These are phyloP conservation scores for Grammomys dolichurus DNA, from an alignment of 2,113 vertebrate genomes.

Conservation along the genomic window DNA sequence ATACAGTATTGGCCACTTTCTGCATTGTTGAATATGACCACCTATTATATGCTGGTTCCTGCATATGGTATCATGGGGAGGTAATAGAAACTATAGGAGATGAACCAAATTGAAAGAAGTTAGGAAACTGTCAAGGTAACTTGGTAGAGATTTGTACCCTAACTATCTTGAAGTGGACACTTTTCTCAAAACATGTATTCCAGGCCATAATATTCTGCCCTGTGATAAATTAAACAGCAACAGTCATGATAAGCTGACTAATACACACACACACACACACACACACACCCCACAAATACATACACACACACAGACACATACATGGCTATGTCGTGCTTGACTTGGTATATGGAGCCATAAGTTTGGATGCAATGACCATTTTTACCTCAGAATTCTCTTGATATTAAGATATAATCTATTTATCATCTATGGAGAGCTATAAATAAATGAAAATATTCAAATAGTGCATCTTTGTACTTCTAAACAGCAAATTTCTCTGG, in stretches of 20 bases:
- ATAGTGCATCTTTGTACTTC: not conserved
- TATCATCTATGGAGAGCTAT: constrained; percentile 12
- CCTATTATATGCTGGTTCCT: not conserved
- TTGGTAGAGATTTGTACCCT: not conserved
- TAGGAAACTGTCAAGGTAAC: not conserved
- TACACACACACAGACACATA: too few species aligned
- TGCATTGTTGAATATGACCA: not conserved
- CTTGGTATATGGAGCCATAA: not conserved
- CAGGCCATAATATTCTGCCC: not conserved
- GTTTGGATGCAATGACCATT: not conserved
- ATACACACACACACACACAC: too few species aligned
- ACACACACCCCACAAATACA: too few species aligned
- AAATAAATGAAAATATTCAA: not conserved
- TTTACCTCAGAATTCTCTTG: constrained; percentile 14
- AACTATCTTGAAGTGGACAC: not conserved
- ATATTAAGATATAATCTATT: not conserved
- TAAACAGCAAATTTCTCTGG: not conserved
- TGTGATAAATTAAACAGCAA: not conserved
- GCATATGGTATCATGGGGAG: not conserved
- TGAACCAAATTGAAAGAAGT: not conserved
- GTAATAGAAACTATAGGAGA: not conserved
- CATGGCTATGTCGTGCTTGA: not conserved
- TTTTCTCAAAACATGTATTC: not conserved
- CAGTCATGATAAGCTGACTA: not conserved
- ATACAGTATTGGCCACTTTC: not conserved